Evolutionary conservation across 2,797 vertebrate species (phyloP).

Genomic region (Eidolon dupreanum): DNA sequence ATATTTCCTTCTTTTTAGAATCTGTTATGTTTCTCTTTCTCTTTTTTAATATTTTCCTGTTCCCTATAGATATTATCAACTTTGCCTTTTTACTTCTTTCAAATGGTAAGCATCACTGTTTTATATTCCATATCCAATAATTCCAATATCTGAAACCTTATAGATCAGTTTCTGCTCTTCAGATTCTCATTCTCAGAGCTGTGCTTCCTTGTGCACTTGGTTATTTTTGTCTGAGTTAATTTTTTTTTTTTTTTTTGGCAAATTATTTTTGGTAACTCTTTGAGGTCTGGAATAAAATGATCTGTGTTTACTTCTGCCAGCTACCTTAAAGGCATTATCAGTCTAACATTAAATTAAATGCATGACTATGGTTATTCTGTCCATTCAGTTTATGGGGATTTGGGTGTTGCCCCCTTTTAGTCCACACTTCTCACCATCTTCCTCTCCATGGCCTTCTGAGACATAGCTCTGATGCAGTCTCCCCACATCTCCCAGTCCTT

Average conservation of each 20-base stretch:
- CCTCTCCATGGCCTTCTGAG: background rate
- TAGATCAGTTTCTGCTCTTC: background rate
- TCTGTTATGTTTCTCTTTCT: background rate
- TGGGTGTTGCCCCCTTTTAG: background rate
- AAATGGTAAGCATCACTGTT: background rate
- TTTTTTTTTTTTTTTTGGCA: background rate
- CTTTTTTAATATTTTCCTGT: background rate
- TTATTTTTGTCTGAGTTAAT: background rate
- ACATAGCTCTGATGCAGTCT: background rate
- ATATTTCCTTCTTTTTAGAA: background rate
- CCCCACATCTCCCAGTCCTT: background rate
- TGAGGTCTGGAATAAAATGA: background rate
- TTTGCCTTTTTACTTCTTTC: background rate
- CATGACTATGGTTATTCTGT: background rate
- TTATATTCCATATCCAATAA: background rate
- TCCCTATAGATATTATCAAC: background rate
- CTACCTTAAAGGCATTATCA: background rate
- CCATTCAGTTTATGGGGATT: background rate
- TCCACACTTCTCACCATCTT: background rate
- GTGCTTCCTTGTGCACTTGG: background rate
- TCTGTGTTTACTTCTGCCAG: background rate
- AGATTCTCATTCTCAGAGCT: background rate
- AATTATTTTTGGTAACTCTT: constrained; percentile 17
- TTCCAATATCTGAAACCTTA: background rate
- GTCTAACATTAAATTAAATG: background rate